Percentiles rank a stretch among this genome's conserved stretches.
These are phyloP conservation scores for Cryptotermes secundus DNA, from an alignment of 1,140 invertebrate genomes.

Conservation along the genomic window DNA sequence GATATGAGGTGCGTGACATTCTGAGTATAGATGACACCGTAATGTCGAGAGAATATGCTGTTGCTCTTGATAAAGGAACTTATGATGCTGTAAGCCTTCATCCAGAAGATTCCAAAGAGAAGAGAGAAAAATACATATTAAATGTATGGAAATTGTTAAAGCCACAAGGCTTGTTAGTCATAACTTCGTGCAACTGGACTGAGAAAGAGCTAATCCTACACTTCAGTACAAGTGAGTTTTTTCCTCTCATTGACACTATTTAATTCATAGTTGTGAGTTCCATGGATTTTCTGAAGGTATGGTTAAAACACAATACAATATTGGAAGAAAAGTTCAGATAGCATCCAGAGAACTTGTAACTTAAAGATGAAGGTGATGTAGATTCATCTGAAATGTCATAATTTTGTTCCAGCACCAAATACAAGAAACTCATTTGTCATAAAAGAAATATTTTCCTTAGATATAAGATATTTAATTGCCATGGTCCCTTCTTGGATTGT, in stretches of 20 bases:
- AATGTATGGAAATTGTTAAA: constrained; percentile 62
- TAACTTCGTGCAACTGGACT: constrained; percentile 96
- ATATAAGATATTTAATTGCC: too few relatives aligned
- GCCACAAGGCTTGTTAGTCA: constrained; percentile 69
- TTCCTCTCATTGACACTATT: not conserved
- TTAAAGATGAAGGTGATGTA: not conserved
- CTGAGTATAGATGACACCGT: constrained; percentile 44
- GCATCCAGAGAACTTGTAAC: not conserved
- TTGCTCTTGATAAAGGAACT: constrained; percentile 88
- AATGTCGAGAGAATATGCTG: constrained; percentile 52
- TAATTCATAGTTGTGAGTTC: not conserved
- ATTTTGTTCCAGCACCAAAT: not conserved
- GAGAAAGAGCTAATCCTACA: constrained; percentile 74
- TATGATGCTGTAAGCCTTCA: constrained; percentile 88
- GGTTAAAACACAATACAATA: too few relatives aligned
- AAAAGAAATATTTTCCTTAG: too few relatives aligned
- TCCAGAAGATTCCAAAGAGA: constrained; percentile 63
- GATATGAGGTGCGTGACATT: constrained; percentile 58
- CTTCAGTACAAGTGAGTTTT: constrained; percentile 58
- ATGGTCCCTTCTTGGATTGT: too few relatives aligned
- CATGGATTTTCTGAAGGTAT: not conserved
- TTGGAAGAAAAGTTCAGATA: not conserved
- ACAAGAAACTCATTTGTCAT: too few relatives aligned
- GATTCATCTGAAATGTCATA: not conserved
- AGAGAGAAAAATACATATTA: constrained; percentile 66